These are phyloP conservation scores for Egretta garzetta DNA, from an alignment of 2,113 vertebrate genomes.

Conservation along the genomic window DNA sequence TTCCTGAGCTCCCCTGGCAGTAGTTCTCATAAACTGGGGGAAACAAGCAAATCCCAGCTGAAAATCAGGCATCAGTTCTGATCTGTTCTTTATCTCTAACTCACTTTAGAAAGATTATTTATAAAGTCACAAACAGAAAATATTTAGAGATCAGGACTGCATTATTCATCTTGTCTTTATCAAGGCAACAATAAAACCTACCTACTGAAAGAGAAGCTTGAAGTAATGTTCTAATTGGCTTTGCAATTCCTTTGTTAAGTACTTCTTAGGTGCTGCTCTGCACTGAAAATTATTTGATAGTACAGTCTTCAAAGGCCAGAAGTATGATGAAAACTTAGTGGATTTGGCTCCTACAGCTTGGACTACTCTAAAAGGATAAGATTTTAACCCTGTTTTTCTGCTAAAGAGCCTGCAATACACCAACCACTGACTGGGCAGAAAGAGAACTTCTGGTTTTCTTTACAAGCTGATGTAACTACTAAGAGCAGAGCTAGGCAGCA, in stretches of 20 bases:
- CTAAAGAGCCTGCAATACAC: not conserved
- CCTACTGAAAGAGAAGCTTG: not conserved
- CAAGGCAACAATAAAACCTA: not conserved
- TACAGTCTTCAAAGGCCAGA: not conserved
- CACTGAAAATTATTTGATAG: not conserved
- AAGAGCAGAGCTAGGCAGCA: not conserved
- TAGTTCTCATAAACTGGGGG: not conserved
- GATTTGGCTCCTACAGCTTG: not conserved
- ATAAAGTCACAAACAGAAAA: not conserved
- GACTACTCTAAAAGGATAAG: not conserved
- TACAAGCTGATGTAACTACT: not conserved
- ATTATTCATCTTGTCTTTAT: not conserved
- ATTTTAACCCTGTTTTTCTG: not conserved
- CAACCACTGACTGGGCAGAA: not conserved
- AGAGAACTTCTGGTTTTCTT: not conserved
- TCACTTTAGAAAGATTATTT: not conserved
- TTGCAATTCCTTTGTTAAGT: not conserved
- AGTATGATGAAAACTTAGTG: not conserved
- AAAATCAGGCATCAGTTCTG: not conserved
- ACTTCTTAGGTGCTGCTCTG: not conserved
- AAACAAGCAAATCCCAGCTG: not conserved
- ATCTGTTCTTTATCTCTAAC: not conserved
- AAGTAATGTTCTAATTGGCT: not conserved
- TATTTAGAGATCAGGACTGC: not conserved
- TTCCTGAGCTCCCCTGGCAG: not conserved